phyloP scores from a whole-genome alignment of 2,113 vertebrate species.

The Gambusia affinis region DNA sequence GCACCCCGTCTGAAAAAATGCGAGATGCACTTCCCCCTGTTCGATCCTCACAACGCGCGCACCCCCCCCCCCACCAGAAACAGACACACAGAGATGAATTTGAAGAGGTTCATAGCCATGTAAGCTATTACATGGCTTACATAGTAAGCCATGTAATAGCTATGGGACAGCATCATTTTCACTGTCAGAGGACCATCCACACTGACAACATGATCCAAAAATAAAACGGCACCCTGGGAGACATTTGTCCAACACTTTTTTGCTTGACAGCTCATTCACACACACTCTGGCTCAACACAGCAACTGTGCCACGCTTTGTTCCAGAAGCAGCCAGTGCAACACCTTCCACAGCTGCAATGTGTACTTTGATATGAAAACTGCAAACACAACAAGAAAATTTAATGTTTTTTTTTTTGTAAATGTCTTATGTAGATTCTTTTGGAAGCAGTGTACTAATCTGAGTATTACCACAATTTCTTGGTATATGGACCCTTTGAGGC shows the following conservation, averaged over 20 bases:
- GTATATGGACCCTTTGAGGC: background rate
- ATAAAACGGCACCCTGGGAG: constrained; percentile 73
- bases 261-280: constrained; percentile 63
- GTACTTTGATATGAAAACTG: background rate
- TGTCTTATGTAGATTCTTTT: background rate
- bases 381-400: background rate
- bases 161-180: constrained; percentile 58
- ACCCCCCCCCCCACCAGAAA: too few species aligned
- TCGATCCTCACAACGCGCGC: too few species aligned
- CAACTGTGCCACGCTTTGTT: constrained; percentile 32
- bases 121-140: too few species aligned
- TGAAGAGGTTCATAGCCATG: constrained; percentile 28
- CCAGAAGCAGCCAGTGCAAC: constrained; percentile 25
- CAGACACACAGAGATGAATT: constrained; percentile 19
- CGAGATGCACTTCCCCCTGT: too few species aligned
- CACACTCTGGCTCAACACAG: constrained; percentile 32
- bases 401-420: background rate
- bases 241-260: constrained; percentile 58
- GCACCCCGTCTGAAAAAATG: too few species aligned
- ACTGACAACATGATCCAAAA: constrained; percentile 68
- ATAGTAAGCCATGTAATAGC: constrained; percentile 33
- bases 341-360: constrained; percentile 11
- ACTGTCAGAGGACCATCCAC: constrained; percentile 64
- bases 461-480: background rate
- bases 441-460: background rate